Evolutionary conservation across 2,888 invertebrate species (phyloP), one percentile per base, ranked within the genome.

Genomic region (Orthonevra nobilis): DNA sequence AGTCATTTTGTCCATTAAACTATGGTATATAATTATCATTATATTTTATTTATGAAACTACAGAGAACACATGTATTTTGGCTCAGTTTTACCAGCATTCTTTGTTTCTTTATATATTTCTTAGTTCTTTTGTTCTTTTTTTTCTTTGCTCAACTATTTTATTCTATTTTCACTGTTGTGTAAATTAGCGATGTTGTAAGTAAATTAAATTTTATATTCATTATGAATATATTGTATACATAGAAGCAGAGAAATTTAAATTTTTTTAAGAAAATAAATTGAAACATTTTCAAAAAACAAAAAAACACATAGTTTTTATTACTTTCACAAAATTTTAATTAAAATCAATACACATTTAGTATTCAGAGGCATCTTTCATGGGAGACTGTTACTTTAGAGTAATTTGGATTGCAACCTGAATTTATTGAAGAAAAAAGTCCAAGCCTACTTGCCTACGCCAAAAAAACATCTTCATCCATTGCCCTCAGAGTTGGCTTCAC

Each of bases 21-120:
- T n/a, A 28, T 34, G 48, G 42, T 34, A 64, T 66, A 60, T n/a
- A n/a, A n/a, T 36, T 60, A 64, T 77, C 44, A 40, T 72, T n/a
- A n/a, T n/a, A n/a, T n/a, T n/a, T 58, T 66, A 73, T 79, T 79
- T 79, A 68, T 79, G 44, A 36, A 72, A 66, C 36, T 58, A 77
- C 28, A 40, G 50, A 52, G 28, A 60, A 54, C 50, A 72, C 30
- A 28, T 61, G 58, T 61, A 54, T 56, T n/a, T n/a, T 48, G 72
- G 64, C 40, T 48, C 72, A 72, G 60, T 66, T 72, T 73, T 64
- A 36, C 15, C 14, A 34, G 36, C 26, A 26, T 19, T 38, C 48
- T 46, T 38, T 5, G 34, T 19, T 60, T 9, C 10, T 12, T 20
- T 58, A 14, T n/a, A 1, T 34, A 36, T 36, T 50, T 63, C 40